Evolutionary conservation across 1,140 invertebrate genomes (phyloP).

Genomic region (Gonatopus flavifemur): DNA sequence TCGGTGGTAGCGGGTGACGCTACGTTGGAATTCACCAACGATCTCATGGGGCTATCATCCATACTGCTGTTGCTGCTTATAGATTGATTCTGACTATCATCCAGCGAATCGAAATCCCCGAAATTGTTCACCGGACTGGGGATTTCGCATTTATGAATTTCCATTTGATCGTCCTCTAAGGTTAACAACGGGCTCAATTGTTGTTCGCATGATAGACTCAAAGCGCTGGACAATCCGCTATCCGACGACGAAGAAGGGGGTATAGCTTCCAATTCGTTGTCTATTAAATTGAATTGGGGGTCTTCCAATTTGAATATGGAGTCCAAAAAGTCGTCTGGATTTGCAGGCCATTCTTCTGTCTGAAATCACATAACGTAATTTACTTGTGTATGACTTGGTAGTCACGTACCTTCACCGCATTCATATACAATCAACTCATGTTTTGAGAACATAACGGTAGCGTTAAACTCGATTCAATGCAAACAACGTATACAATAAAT

Average conservation of each 20-base stretch:
- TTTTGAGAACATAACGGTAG: too few species aligned
- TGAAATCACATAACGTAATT: constrained; percentile 21
- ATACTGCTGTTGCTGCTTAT: constrained; percentile 21
- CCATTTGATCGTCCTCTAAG: constrained; percentile 43
- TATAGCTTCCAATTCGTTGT: constrained; percentile 37
- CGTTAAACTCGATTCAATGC: too few species aligned
- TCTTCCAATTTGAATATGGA: constrained; percentile 45
- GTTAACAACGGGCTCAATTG: constrained; percentile 45
- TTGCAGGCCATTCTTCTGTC: constrained; percentile 40
- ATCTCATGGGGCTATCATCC: constrained; percentile 41
- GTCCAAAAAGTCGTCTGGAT: constrained; percentile 40
- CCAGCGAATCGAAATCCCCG: constrained; percentile 41
- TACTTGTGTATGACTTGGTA: too few species aligned
- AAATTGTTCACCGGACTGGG: constrained; percentile 40
- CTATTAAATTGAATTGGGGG: constrained; percentile 38
- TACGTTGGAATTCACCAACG: constrained; percentile 39
- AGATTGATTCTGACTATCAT: constrained; percentile 46
- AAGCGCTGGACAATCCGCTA: constrained; percentile 43
- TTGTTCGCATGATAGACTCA: constrained; percentile 48
- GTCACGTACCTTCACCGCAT: too few species aligned
- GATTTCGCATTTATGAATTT: constrained; percentile 33
- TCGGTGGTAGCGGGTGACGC: constrained; percentile 40
- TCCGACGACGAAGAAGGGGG: constrained; percentile 48
- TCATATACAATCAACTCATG: too few species aligned
- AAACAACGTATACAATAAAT: too few species aligned